Conservation (phyloP, 2,113 vertebrate genomes). For the Datnioides undecimradiatus region DNA sequence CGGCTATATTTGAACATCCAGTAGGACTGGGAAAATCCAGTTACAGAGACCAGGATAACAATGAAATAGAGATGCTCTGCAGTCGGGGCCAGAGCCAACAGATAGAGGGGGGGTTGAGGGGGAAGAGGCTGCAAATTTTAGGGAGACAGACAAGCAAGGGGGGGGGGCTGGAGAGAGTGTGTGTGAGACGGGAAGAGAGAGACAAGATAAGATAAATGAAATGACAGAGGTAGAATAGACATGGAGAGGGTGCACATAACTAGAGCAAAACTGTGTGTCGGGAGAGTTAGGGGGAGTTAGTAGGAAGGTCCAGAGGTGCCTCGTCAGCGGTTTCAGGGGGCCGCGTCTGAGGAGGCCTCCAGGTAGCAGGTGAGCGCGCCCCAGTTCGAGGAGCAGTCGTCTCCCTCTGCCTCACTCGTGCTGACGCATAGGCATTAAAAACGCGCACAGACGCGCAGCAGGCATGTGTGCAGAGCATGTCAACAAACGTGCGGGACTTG, state of each 20-base stretch:
- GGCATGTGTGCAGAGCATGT: not conserved
- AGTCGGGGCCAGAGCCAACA: conserved; percentile 29
- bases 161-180: not conserved
- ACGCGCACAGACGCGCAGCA: not conserved
- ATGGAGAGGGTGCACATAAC: conserved; percentile 37
- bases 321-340: conserved; percentile 70
- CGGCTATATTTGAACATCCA: conserved; percentile 58
- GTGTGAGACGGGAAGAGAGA: conserved; percentile 16
- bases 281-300: conserved; percentile 21
- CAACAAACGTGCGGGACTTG: not conserved
- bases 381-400: conserved; percentile 53
- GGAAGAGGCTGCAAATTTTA: not conserved
- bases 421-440: not conserved
- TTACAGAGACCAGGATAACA: conserved; percentile 52
- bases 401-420: conserved; percentile 27
- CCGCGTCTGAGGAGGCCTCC: conserved; percentile 64
- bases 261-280: conserved; percentile 26
- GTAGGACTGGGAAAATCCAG: conserved; percentile 51
- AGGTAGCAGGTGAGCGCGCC: conserved; percentile 71
- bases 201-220: conserved; percentile 47
- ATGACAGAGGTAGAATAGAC: conserved; percentile 60
- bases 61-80: conserved; percentile 48
- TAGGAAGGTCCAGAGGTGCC: conserved; percentile 47
- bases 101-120: not conserved
- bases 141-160: not conserved